Evolutionary conservation across 2,113 vertebrate species (phyloP), one percentile per base, ranked within the genome.

Genomic region (Brachyhypopomus occidentalis): DNA sequence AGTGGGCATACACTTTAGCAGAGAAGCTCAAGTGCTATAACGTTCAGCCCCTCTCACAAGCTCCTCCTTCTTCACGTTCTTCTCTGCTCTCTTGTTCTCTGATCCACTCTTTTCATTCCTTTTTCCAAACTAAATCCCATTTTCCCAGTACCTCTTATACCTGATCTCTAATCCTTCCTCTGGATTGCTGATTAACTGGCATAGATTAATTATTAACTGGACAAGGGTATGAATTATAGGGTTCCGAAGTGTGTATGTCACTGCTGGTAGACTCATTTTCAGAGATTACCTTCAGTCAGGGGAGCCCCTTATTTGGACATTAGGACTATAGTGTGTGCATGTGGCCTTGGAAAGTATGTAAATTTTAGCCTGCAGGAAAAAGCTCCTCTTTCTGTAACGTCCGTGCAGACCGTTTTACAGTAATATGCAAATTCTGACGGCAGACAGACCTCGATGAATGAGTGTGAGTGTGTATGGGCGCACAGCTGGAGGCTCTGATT

Each of bases 171-270:
- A 86, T 86, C 27, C 81, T 84, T 55, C 81, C 86, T 89, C 83
- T 84, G 84, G 60, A 85, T 88, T 92, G 89, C 88, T 95, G 91
- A 95, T 92, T 93, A 93, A 94, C 91, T 88, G 87, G 81, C 79
- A 77, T 81, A 90, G 91, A 92, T 95, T 91, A 91, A 96, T 95
- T 91, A 94, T 95, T 97, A 96, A 96, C 95, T 82, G 16, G 82
- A 83, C 70, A 82, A 60, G 88, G 66, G 86, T 88, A 84, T 88
- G 87, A 88, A 89, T 78, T 84, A 85, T 87, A 86, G 85, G 80
- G 27, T 87, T 86, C 69, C 78, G 87, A 75, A 0, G 0, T n/a
- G 17, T 72, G 38, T 64, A 30, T 80, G 48, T 75, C 70, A 52
- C 2, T 60, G 30, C 67, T 69, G 23, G 70, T 38, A 69, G 72